These are phyloP conservation scores for Drosophila lutescens DNA, from an alignment of 2,888 invertebrate species.

Conservation along the genomic window DNA sequence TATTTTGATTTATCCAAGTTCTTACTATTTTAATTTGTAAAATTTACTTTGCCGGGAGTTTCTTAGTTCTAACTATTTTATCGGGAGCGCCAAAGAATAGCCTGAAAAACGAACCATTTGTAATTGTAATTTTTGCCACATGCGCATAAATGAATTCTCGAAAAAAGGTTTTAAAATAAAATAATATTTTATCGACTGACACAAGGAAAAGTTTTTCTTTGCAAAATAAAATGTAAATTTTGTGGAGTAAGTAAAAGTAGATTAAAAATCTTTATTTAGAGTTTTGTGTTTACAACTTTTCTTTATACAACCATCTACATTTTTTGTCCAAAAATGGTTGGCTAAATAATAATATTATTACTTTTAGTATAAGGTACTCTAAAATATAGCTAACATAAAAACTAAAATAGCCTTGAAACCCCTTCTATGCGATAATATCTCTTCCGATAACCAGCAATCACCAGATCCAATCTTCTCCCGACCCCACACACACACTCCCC, in stretches of 20 bases:
- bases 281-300: too few relatives aligned
- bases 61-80: too few relatives aligned
- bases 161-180: conserved; percentile 2
- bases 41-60: too few relatives aligned
- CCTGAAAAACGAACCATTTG: conserved; percentile 32
- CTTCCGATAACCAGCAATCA: neutral
- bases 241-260: too few relatives aligned
- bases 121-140: conserved; percentile 58
- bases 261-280: too few relatives aligned
- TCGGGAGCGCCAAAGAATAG: neutral
- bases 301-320: too few relatives aligned
- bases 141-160: conserved; percentile 27
- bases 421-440: neutral
- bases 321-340: too few relatives aligned
- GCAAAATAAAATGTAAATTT: neutral
- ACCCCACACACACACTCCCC: conserved; percentile 49
- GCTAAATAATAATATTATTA: too few relatives aligned
- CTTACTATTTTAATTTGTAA: too few relatives aligned
- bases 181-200: neutral
- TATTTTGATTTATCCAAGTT: too few relatives aligned
- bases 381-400: neutral
- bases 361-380: neutral
- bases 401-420: neutral
- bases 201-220: neutral
- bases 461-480: conserved; percentile 1